Base-by-base conservation (phyloP, 2,888 invertebrate genomes). In the Ctena decussata region DNA sequence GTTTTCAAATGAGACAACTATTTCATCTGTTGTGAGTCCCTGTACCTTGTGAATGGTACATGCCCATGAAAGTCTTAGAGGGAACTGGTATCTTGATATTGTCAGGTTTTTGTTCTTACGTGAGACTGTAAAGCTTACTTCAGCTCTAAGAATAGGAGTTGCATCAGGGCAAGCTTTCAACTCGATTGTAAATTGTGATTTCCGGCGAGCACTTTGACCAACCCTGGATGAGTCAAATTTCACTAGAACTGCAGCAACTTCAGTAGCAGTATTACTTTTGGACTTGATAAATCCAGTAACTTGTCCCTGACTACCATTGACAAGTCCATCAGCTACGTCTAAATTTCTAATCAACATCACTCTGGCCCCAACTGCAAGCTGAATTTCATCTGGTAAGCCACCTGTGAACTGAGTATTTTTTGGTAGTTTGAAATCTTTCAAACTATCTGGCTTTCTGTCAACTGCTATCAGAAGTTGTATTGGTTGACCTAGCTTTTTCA, bases 301-400 rank as follows among this genome's bases (percentile, higher is more conserved):
- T 44, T 35, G 69, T 0, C 83, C 89, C 73, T 83, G 82, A 15
- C 77, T 74, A 37, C 85, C 85, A 84, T 89, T 85, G 0, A 81
- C 84, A 27, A 89, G 71, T n/a, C 87, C 87, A 84, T 87, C 87
- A 21, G 71, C 12, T 12, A 87, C 80, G 77, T 89, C 84, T 35
- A 89, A 49, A 57, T 86, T 89, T 41, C 80, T 71, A 32, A 75
- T 81, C n/a, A 87, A n/a, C 82, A 89, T 89, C 0, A 87, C 80
- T 71, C 71, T 80, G 65, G 85, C 85, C 18, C 76, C 79, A 21
- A 81, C 35, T 37, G 72, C 80, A 39, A 89, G 24, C 0, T 11
- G 15, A 6, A 86, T 30, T 37, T 53, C 69, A 21, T 11, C 30
- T 21, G 78, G 39, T 24, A 84, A 46, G 8, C 84, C 80, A n/a